Evolutionary conservation across 2,888 invertebrate species (phyloP).

Genomic region (Galerucella calmariensis): DNA sequence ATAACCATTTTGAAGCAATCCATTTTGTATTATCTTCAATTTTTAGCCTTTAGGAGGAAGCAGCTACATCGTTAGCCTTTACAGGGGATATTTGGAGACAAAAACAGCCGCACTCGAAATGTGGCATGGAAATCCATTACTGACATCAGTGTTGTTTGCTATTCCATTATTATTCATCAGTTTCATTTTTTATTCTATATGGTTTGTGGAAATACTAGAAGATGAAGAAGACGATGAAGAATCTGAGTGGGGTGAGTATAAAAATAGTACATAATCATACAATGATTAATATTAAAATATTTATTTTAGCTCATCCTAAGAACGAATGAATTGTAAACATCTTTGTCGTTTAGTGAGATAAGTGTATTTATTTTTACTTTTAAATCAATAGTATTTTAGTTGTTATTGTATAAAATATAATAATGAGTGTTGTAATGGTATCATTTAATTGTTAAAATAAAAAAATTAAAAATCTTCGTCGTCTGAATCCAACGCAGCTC

Average conservation of each 20-base stretch:
- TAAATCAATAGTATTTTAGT: conserved; percentile 18
- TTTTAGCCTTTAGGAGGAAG: conserved; percentile 86
- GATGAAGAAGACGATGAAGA: conserved; percentile 76
- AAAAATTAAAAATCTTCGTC: conserved; percentile 71
- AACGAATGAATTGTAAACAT: conserved; percentile 61
- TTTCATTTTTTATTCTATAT: conserved; percentile 94
- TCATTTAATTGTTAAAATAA: conserved; percentile 25
- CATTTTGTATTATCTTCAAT: conserved; percentile 54
- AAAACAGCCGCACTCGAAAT: conserved; percentile 81
- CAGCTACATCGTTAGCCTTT: conserved; percentile 78
- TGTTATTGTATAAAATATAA: conserved; percentile 34
- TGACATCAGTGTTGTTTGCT: conserved; percentile 93
- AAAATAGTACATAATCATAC: too few species aligned
- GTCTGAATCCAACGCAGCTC: conserved; percentile 88
- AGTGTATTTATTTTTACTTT: conserved; percentile 23
- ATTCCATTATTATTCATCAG: conserved; percentile 93
- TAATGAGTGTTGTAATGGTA: conserved; percentile 33
- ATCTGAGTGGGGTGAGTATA: conserved; percentile 17
- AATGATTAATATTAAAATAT: conserved; percentile 19
- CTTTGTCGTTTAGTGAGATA: conserved; percentile 29
- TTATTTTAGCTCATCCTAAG: conserved; percentile 60
- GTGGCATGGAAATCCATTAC: conserved; percentile 93
- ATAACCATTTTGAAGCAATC: neutral
- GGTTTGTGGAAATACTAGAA: conserved; percentile 93
- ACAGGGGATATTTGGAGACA: conserved; percentile 87